Evolutionary conservation across 2,888 invertebrate genomes (phyloP), one percentile per base, ranked within the genome.

Genomic region (Drosophila mercatorum): DNA sequence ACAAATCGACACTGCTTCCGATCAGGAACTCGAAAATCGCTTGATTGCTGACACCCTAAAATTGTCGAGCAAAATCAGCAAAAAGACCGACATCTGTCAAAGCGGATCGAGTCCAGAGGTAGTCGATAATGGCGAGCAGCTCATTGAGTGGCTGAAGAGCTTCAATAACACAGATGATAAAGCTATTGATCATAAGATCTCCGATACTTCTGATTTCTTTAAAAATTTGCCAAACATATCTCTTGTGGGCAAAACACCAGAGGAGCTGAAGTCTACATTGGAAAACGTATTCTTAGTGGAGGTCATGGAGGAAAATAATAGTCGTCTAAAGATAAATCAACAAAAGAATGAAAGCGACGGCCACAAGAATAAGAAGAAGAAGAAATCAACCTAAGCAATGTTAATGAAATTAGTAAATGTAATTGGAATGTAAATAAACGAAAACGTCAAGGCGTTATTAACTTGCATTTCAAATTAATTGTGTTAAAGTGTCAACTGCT

Each of bases 151-250:
- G 49, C 6, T 59, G 22, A 40, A n/a, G 6, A 59, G 6, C 11
- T 59, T 40, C 4, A 17, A 49, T 31, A 14, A 17, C 10, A 31
- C 14, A 2, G 22, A 40, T 4, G 1, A 10, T 8, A 10, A 1
- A 12, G 38, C 47, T 2, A 8, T 47, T 10, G 49, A 49, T 1
- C 57, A 53, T n/a, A 38, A 63, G 0, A 47, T 53, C 11, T 11
- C 12, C 5, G 72, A 59, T 11, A 59, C 57, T 1, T 14, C 40
- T 0, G 49, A 44, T 6, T 65, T 72, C 17, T 72, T 72, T 5
- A 44, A 51, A 0, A 55, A 58, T 4, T 51, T 72, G 11, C 43
- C 66, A 0, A 43, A 28, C 8, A 11, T 64, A 7, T 17, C 53
- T 3, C 12, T n/a, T 0, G n/a, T 26, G 2, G 43, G 22, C 0